These are phyloP conservation scores for Amphipyra berbera DNA, from an alignment of 2,888 invertebrate genomes.

Conservation along the genomic window DNA sequence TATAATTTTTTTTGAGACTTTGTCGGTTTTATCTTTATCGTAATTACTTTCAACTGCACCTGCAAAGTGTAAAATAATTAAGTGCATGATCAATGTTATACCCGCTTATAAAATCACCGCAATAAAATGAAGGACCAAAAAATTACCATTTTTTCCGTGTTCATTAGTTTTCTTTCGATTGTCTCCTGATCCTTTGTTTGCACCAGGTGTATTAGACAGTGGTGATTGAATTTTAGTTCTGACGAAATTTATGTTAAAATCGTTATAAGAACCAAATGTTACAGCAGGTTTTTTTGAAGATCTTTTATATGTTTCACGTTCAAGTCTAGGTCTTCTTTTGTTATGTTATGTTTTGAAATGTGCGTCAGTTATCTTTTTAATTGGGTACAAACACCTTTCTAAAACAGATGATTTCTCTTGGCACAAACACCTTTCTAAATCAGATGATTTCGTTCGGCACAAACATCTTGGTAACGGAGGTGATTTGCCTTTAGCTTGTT, in stretches of 20 bases:
- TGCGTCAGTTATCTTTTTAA: no score
- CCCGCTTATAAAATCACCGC: background rate
- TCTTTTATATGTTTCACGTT: no score
- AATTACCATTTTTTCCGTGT: background rate
- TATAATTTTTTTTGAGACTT: background rate
- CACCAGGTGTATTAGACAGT: no score
- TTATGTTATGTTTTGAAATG: slow-evolving; percentile 1
- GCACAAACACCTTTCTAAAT: slow-evolving; percentile 9
- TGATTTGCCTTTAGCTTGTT: slow-evolving; percentile 1
- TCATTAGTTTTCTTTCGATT: background rate
- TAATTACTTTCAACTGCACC: background rate
- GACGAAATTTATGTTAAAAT: slow-evolving; percentile 23
- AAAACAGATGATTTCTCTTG: no score
- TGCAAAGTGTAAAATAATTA: slow-evolving; percentile 11
- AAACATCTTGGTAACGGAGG: slow-evolving; percentile 5
- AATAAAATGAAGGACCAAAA: background rate
- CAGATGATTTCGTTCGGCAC: background rate
- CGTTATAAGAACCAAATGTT: slow-evolving; percentile 29
- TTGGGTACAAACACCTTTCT: no score
- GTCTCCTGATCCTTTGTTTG: slow-evolving; percentile 4
- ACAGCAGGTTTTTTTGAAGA: slow-evolving; percentile 27
- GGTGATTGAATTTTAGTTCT: background rate
- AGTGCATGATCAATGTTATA: background rate
- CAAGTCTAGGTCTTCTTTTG: background rate
- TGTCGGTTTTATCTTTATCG: background rate